Percentiles rank a stretch among this genome's conserved stretches.
phyloP scores from a whole-genome alignment of 2,888 invertebrate genomes.

The Netelia melanura region DNA sequence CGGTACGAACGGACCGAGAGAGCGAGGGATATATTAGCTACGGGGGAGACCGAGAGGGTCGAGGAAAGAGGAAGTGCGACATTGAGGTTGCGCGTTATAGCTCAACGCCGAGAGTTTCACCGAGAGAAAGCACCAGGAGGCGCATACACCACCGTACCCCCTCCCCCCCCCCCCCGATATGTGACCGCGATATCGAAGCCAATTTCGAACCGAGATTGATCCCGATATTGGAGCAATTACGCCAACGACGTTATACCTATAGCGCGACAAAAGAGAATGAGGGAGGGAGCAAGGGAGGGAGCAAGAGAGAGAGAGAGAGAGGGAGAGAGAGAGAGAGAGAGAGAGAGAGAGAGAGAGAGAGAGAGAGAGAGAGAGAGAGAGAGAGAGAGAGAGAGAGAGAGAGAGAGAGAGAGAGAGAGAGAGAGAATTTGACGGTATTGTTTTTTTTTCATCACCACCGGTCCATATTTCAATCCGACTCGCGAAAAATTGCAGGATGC shows the following conservation, averaged over 20 bases:
- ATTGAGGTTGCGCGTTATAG: constrained; percentile 43
- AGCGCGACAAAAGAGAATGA: constrained; percentile 12
- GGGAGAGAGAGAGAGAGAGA: constrained; percentile 5
- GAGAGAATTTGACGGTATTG: constrained; percentile 9
- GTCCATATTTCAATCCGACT: constrained; percentile 2
- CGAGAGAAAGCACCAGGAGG: neutral
- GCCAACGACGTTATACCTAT: constrained; percentile 52
- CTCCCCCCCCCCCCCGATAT: constrained; percentile 53
- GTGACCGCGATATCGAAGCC: constrained; percentile 63
- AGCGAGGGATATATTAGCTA: neutral
- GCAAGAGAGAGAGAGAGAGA: constrained; percentile 13
- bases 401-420: constrained; percentile 11
- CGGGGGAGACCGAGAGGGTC: constrained; percentile 20
- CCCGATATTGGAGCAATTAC: constrained; percentile 66
- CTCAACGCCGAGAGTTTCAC: constrained; percentile 14
- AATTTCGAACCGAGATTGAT: constrained; percentile 68
- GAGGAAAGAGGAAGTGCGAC: constrained; percentile 33
- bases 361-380: constrained; percentile 14
- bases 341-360: constrained; percentile 8
- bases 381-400: constrained; percentile 11
- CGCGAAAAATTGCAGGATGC: no score
- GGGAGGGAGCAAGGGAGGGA: constrained; percentile 7
- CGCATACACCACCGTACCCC: neutral
- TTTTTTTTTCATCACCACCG: constrained; percentile 12
- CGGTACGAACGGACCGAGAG: neutral